phyloP scores from a whole-genome alignment of 2,113 vertebrate species.

The Agapornis roseicollis region DNA sequence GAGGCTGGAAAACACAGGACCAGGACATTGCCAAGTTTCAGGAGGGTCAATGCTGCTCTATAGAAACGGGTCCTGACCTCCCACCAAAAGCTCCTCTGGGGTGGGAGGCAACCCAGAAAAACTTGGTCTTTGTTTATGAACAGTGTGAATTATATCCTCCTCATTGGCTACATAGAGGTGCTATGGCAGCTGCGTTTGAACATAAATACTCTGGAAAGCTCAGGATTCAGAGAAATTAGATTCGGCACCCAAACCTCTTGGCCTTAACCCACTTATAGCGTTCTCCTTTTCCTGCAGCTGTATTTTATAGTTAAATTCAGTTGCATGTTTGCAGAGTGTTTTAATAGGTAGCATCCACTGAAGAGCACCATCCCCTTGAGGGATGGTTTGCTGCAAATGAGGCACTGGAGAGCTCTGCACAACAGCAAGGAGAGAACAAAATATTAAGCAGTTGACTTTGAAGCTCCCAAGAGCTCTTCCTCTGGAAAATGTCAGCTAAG shows the following conservation, averaged over 20 bases:
- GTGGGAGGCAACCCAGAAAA: not conserved
- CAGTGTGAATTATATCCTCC: not conserved
- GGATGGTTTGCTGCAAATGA: not conserved
- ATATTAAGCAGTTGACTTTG: not conserved
- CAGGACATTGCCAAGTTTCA: not conserved
- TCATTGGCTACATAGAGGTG: not conserved
- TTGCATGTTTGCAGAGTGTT: not conserved
- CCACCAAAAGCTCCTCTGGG: not conserved
- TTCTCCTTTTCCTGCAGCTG: not conserved
- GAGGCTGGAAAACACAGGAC: not conserved
- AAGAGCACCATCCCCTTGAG: not conserved
- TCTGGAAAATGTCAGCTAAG: not conserved
- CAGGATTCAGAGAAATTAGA: not conserved
- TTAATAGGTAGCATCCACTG: not conserved
- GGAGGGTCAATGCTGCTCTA: not conserved
- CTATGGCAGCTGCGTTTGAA: not conserved
- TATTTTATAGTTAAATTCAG: not conserved
- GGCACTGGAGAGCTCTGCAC: not conserved
- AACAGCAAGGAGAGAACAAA: not conserved
- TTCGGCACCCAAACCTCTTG: not conserved
- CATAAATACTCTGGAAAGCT: not conserved
- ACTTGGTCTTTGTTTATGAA: not conserved
- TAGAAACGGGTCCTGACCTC: not conserved
- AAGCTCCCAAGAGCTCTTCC: not conserved
- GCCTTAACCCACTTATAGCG: not conserved